phyloP scores from a whole-genome alignment of 2,113 vertebrate species.

The Mirounga angustirostris region DNA sequence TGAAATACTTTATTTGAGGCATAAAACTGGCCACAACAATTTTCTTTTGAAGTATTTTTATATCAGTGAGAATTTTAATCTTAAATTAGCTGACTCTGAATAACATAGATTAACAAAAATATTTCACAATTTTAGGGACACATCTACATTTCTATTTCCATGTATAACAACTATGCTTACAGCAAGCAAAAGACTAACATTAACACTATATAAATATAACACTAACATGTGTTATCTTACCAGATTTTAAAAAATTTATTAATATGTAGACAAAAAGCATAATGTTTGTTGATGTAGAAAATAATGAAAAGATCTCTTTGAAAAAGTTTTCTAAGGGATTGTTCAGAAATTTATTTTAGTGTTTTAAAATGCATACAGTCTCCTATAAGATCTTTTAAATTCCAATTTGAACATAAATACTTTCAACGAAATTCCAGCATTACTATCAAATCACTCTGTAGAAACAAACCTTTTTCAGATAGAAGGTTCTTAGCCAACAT shows the following conservation, averaged over 20 bases:
- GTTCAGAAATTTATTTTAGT: slow-evolving; percentile 33
- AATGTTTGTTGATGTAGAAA: slow-evolving; percentile 47
- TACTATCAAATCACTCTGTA: slow-evolving; percentile 52
- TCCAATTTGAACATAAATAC: slow-evolving; percentile 47
- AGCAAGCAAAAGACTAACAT: slow-evolving; percentile 30
- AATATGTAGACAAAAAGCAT: not conserved
- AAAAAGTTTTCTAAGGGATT: slow-evolving; percentile 49
- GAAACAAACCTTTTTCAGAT: slow-evolving; percentile 90
- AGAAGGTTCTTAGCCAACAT: slow-evolving; percentile 89
- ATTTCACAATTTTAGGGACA: slow-evolving; percentile 20
- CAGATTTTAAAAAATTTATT: slow-evolving; percentile 13
- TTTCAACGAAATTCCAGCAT: slow-evolving; percentile 59
- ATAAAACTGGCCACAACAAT: not conserved
- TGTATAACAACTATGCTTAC: slow-evolving; percentile 8
- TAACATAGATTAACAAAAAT: not conserved
- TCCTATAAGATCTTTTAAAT: slow-evolving; percentile 48
- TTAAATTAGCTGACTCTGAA: slow-evolving; percentile 20
- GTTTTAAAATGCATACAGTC: slow-evolving; percentile 51
- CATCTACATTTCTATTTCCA: not conserved
- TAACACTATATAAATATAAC: slow-evolving; percentile 38
- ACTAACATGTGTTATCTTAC: not conserved
- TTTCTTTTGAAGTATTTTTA: slow-evolving; percentile 58
- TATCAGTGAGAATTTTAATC: slow-evolving; percentile 46
- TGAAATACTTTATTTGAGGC: not conserved
- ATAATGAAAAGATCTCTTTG: slow-evolving; percentile 47